Evolutionary conservation across 2,888 invertebrate species (phyloP).

Genomic region (Sericinus montela): DNA sequence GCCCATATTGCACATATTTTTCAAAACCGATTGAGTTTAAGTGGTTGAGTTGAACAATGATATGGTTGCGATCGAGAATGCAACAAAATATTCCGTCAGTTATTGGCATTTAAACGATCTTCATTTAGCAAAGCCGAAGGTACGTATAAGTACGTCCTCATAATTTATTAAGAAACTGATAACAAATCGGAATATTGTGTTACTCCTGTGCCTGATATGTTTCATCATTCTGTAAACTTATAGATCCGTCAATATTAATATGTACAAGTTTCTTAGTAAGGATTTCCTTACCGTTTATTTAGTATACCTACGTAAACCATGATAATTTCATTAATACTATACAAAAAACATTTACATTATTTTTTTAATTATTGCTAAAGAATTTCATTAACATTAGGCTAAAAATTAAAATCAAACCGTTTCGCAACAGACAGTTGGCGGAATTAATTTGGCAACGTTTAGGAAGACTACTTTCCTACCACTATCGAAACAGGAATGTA

Average conservation of each 20-base stretch:
- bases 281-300: conserved; percentile 40
- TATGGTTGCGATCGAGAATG: conserved; percentile 34
- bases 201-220: conserved; percentile 53
- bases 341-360: conserved; percentile 76
- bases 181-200: conserved; percentile 37
- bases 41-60: conserved; percentile 38
- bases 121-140: no score
- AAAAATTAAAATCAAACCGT: conserved; percentile 65
- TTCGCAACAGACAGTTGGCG: conserved; percentile 74
- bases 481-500: conserved; percentile 76
- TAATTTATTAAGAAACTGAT: conserved; percentile 19
- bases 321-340: conserved; percentile 64
- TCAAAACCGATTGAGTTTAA: conserved; percentile 38
- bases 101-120: conserved; percentile 2
- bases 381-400: conserved; percentile 73
- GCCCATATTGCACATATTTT: conserved; percentile 65
- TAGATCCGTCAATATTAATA: conserved; percentile 40
- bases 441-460: conserved; percentile 76
- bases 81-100: conserved; percentile 33
- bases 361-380: conserved; percentile 75
- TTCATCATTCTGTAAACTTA: conserved; percentile 41
- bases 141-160: no score
- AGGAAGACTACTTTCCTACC: conserved; percentile 78
- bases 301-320: conserved; percentile 50
- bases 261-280: conserved; percentile 53